These are phyloP conservation scores for Morone saxatilis DNA, from an alignment of 2,113 vertebrate genomes.

Conservation along the genomic window DNA sequence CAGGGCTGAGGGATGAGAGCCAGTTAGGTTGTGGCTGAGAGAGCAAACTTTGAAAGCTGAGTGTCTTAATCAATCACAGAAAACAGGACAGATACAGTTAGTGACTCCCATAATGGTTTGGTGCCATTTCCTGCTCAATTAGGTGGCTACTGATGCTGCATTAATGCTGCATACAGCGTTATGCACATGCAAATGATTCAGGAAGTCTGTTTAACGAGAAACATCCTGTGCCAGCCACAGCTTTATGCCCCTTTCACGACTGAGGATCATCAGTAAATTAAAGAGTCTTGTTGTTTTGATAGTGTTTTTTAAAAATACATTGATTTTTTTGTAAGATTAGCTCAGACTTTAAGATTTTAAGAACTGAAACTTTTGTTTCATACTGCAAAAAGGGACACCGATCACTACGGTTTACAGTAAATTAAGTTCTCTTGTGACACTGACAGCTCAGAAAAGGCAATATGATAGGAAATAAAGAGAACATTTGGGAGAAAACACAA, in stretches of 20 bases:
- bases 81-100: conserved; percentile 47
- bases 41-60: conserved; percentile 12
- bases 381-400: background rate
- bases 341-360: background rate
- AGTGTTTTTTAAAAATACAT: background rate
- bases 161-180: conserved; percentile 12
- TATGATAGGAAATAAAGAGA: background rate
- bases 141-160: conserved; percentile 6
- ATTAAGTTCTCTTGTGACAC: background rate
- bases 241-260: background rate
- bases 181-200: conserved; percentile 33
- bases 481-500: background rate
- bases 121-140: conserved; percentile 19
- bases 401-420: background rate
- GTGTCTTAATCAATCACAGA: conserved; percentile 3
- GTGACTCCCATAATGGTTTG: background rate
- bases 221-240: conserved; percentile 3
- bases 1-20: conserved; percentile 83
- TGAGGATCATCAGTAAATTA: conserved; percentile 1
- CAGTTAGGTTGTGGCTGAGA: conserved; percentile 60
- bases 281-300: background rate
- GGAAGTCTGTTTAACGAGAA: conserved; percentile 13
- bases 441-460: background rate
- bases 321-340: background rate
- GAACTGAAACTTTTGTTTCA: background rate